Base-by-base conservation (phyloP, 2,888 invertebrate species). In the Scaptodrosophila latifasciaeformis region DNA sequence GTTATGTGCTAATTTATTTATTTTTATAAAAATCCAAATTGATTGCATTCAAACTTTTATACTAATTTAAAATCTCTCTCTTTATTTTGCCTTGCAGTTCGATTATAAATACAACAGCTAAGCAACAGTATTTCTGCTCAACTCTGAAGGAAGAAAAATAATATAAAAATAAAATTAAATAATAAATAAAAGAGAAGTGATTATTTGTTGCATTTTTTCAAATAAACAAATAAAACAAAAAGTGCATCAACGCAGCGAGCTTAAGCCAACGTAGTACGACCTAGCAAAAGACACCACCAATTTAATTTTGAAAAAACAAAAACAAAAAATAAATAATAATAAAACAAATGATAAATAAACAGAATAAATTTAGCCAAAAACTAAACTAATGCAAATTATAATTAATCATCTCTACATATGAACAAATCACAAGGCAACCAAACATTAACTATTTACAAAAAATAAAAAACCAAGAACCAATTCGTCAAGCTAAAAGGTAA, bases 231-330 rank as follows among this genome's bases (percentile, higher is more conserved):
- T 24, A 21, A 27, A 45, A 13, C 44, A 2, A 49, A 37, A 18
- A 37, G 13, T 29, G 37, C 24, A 30, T 15, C 34, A 58, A 48
- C 27, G 44, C 13, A 51, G 34, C 27, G 45, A 44, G 50, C 48
- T 47, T 50, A 49, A 43, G 27, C 43, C 29, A 78, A 66, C 52
- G 67, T 69, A 80, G 70, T 67, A 76, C 74, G 74, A 80, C 51
- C 69, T n/a, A 77, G 72, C 66, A 81, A 82, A 82, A 76, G 79
- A 83, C 82, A 83, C 80, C 82, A 83, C 74, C 82, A 82, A 82
- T 72, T 74, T 67, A 78, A 72, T 70, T 62, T 69, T 71, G 63
- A 65, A 55, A 19, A 34, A 54, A 59, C 48, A 27, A 44, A 47
- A 55, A 17, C 24, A 51, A 43, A 53, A 21, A 39, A 59, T 34